Conservation (phyloP, 2,888 invertebrate genomes). For the Syrphus vitripennis region DNA sequence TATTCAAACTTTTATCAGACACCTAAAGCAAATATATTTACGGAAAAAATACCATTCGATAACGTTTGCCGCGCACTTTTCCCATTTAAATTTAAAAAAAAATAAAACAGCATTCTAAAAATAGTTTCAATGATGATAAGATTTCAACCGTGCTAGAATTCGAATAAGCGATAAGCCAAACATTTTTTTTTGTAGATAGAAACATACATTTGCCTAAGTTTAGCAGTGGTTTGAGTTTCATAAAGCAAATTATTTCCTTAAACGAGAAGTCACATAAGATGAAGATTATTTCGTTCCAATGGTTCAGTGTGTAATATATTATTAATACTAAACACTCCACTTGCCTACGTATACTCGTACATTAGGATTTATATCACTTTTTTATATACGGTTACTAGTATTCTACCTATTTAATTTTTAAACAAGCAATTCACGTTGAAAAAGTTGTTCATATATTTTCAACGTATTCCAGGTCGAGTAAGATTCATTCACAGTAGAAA, state of each 20-base stretch:
- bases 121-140: slow-evolving; percentile 13
- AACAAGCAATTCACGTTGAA: too few species aligned
- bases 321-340: too few species aligned
- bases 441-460: too few species aligned
- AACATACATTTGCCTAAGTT: not conserved
- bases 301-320: too few species aligned
- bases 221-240: not conserved
- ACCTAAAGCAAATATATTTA: not conserved
- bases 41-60: not conserved
- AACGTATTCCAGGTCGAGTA: too few species aligned
- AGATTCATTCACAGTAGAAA: too few species aligned
- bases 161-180: not conserved
- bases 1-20: not conserved
- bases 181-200: not conserved
- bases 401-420: too few species aligned
- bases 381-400: too few species aligned
- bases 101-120: slow-evolving; percentile 13
- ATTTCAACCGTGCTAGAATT: not conserved
- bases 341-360: too few species aligned
- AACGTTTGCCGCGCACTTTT: not conserved
- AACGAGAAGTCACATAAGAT: too few species aligned
- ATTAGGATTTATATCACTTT: too few species aligned
- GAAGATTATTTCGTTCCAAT: too few species aligned
- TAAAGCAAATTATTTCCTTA: not conserved
- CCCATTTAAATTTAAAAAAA: not conserved